Evolutionary conservation across 2,888 invertebrate species (phyloP).

Genomic region (Stenodera caucasica): DNA sequence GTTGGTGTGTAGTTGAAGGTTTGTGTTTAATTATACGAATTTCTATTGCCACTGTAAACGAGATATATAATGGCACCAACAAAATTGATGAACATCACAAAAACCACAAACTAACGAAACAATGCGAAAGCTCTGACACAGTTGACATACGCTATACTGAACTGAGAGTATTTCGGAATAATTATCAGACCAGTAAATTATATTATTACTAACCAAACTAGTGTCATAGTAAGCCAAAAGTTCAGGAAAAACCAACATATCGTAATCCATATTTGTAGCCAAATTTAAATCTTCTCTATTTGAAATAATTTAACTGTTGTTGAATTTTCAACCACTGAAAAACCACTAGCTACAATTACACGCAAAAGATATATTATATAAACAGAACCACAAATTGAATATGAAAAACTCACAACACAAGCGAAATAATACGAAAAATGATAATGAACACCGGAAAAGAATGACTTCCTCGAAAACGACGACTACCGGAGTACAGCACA

Average conservation of each 20-base stretch:
- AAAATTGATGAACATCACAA: constrained; percentile 24
- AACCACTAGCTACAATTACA: constrained; percentile 17
- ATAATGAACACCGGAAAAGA: constrained; percentile 9
- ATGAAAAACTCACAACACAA: not conserved
- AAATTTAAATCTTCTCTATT: too few relatives aligned
- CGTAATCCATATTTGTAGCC: constrained; percentile 62
- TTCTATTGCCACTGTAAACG: constrained; percentile 13
- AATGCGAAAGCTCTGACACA: constrained; percentile 15
- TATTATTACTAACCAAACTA: constrained; percentile 55
- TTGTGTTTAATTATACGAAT: constrained; percentile 22
- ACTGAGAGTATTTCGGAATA: not conserved
- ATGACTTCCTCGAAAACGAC: constrained; percentile 27
- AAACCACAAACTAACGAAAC: constrained; percentile 20
- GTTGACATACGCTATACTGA: not conserved
- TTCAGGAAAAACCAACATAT: constrained; percentile 66
- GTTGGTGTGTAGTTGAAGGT: not conserved
- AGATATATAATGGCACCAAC: constrained; percentile 16
- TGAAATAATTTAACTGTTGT: too few relatives aligned
- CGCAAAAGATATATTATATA: not conserved
- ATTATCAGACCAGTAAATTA: constrained; percentile 22
- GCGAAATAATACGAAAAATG: constrained; percentile 6
- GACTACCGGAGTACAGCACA: constrained; percentile 32
- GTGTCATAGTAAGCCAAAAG: constrained; percentile 66
- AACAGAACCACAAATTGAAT: not conserved
- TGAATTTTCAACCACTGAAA: constrained; percentile 20